Conservation (phyloP, 2,797 vertebrate genomes). For the Phaenicophaeus curvirostris region DNA sequence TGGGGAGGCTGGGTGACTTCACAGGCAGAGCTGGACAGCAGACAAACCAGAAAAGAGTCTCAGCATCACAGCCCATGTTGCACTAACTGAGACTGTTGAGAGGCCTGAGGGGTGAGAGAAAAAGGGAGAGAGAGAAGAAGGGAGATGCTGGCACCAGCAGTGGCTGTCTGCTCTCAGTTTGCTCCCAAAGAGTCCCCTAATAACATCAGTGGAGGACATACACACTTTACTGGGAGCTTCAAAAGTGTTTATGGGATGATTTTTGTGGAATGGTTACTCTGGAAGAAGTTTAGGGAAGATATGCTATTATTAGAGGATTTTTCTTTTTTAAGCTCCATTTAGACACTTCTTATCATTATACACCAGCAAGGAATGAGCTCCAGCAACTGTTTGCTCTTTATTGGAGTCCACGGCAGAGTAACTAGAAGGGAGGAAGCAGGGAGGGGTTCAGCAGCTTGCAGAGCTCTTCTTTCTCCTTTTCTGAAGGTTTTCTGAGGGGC, state of each 20-base stretch:
- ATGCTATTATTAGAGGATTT: conserved; percentile 66
- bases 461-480: neutral
- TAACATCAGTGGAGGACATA: conserved; percentile 46
- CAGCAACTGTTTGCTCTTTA: conserved; percentile 78
- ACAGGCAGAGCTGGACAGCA: neutral
- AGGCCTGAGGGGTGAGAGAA: neutral
- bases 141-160: conserved; percentile 31
- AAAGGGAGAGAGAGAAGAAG: neutral
- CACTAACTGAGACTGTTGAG: neutral
- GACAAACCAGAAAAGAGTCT: neutral
- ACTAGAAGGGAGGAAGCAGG: conserved; percentile 2
- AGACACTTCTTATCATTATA: conserved; percentile 35
- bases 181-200: conserved; percentile 62
- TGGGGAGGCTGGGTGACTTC: neutral
- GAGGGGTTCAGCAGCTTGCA: neutral
- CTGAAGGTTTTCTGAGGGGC: neutral
- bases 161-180: conserved; percentile 68
- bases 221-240: conserved; percentile 68
- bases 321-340: conserved; percentile 56
- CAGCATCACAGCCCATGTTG: neutral
- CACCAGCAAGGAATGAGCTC: conserved; percentile 62
- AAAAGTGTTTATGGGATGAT: conserved; percentile 79
- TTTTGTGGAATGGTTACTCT: conserved; percentile 70
- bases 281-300: conserved; percentile 70
- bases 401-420: neutral